Base-by-base conservation (phyloP, 2,797 vertebrate species). In the Xerus rutilus region DNA sequence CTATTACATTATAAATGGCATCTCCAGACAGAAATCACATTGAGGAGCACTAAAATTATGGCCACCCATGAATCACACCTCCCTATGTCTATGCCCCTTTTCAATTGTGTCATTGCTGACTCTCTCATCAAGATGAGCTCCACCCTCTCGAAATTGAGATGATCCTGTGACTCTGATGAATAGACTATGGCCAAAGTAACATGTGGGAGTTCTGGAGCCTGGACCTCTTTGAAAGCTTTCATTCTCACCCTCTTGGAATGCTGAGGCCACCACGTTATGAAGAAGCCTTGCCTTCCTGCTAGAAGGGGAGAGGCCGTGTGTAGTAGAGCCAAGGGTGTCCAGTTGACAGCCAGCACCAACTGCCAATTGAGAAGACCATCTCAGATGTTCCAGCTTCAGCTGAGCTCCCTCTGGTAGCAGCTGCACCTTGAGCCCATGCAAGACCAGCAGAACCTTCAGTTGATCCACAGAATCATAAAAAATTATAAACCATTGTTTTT, bases 161-260 rank as follows among this genome's bases (percentile, higher is more conserved):
- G 49, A 64, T 87, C 25, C 4, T n/a, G 2, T 89, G 78, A 92
- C 13, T 93, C 73, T 94, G 69, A 93, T 7, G 32, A 86, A 87
- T 3, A 77, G 39, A 17, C 78, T 54, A 32, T 47, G 57, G 35
- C 21, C 35, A 45, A 74, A 83, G 79, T 30, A 84, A 82, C 45
- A 28, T 2, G 4, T 57, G 5, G n/a, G 23, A 49, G 15, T 93
- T 90, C 57, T 43, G 30, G 49, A 79, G 18, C 6, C 88, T 78
- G 43, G n/a, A 69, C 2, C 14, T 30, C 43, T 70, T 59, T 39
- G 54, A 64, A 54, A 67, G 47, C 23, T 81, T 43, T 79, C 30
- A 43, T 54, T 28, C n/a, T 89, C 47, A 67, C 30, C 69, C 12
- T 81, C 9, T 74, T 54, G 64, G 70, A 88, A 52, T 57, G 45